Conservation (phyloP, 1,140 invertebrate genomes). For the Rhopalosiphum padi region DNA sequence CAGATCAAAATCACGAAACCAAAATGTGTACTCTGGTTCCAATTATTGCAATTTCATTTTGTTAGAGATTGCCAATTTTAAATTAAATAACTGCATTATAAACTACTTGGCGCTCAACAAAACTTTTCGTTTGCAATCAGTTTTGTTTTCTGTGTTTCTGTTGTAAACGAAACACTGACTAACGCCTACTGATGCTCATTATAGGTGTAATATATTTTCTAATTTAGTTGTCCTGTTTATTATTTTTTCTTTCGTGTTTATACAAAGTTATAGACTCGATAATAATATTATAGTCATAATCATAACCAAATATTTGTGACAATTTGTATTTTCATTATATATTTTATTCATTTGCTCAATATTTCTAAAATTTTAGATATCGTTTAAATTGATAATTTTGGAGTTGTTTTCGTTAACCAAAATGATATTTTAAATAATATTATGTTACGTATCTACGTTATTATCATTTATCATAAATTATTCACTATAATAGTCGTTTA, state of each 20-base stretch:
- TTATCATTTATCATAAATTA: neutral
- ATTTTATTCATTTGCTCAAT: slow-evolving; percentile 44
- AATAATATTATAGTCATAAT: neutral
- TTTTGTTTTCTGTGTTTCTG: slow-evolving; percentile 14
- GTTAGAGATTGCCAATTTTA: neutral
- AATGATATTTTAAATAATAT: slow-evolving; percentile 27
- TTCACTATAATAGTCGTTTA: neutral
- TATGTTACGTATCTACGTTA: neutral
- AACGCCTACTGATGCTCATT: slow-evolving; percentile 4
- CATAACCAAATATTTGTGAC: slow-evolving; percentile 39
- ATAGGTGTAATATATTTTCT: neutral
- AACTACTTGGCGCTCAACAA: neutral
- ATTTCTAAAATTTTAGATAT: slow-evolving; percentile 36
- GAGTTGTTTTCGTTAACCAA: neutral
- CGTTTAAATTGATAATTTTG: neutral
- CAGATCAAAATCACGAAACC: neutral
- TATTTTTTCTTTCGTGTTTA: neutral
- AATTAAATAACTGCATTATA: neutral
- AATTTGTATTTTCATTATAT: slow-evolving; percentile 30
- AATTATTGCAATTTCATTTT: neutral
- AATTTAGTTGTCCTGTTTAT: neutral
- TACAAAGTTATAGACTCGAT: neutral
- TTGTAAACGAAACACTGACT: neutral
- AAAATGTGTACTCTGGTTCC: neutral
- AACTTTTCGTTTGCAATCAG: neutral